These are phyloP conservation scores for Sternarchorhynchus goeldii DNA, from an alignment of 2,797 vertebrate species.

Conservation along the genomic window DNA sequence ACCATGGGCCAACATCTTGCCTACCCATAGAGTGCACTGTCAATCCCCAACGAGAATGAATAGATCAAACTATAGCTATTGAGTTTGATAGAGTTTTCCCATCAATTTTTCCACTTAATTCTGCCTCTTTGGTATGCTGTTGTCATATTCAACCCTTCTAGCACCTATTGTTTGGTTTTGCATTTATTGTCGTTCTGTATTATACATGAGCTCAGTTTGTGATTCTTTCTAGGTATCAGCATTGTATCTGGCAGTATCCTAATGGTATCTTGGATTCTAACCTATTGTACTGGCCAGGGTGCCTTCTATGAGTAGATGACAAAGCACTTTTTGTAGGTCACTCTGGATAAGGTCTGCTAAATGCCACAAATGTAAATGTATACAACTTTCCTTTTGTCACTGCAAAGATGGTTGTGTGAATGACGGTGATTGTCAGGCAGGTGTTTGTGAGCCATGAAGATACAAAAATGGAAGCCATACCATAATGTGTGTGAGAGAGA, in stretches of 20 bases:
- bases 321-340: too few relatives aligned
- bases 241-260: too few relatives aligned
- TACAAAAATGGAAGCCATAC: neutral
- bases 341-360: too few relatives aligned
- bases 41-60: conserved; percentile 25
- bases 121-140: conserved; percentile 3
- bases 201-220: too few relatives aligned
- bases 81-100: conserved; percentile 8
- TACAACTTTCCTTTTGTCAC: conserved; percentile 27
- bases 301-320: too few relatives aligned
- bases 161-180: too few relatives aligned
- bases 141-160: neutral
- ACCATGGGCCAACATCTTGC: conserved; percentile 13
- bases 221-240: too few relatives aligned
- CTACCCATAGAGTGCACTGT: conserved; percentile 12
- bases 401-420: conserved; percentile 39
- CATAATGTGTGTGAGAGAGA: conserved; percentile 14
- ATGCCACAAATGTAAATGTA: too few relatives aligned
- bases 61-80: conserved; percentile 24
- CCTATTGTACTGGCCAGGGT: too few relatives aligned
- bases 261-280: too few relatives aligned
- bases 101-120: conserved; percentile 11
- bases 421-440: conserved; percentile 20
- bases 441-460: conserved; percentile 40
- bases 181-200: too few relatives aligned